phyloP scores from a whole-genome alignment of 2,113 vertebrate species.

The Chaenogobius annularis region DNA sequence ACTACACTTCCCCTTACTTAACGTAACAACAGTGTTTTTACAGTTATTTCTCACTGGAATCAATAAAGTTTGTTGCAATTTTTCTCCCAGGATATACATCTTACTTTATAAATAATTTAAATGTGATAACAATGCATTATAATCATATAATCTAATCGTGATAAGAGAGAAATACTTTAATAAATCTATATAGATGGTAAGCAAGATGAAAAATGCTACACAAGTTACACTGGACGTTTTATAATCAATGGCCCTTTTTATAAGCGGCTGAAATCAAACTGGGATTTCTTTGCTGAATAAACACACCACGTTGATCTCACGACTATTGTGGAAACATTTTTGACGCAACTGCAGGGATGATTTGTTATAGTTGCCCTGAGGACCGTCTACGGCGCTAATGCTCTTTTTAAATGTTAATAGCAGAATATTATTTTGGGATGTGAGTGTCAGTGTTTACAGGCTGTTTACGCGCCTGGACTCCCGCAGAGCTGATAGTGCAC shows the following conservation, averaged over 20 bases:
- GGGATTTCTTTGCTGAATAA: constrained; percentile 9
- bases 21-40: too few relatives aligned
- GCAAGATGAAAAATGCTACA: too few relatives aligned
- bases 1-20: too few relatives aligned
- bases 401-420: constrained; percentile 26
- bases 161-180: too few relatives aligned
- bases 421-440: constrained; percentile 14
- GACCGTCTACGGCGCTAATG: constrained; percentile 14
- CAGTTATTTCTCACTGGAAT: too few relatives aligned
- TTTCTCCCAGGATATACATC: too few relatives aligned
- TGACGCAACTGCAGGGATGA: constrained; percentile 2
- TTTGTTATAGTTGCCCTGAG: constrained; percentile 3
- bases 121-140: too few relatives aligned
- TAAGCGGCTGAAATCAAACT: constrained; percentile 23
- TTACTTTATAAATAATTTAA: too few relatives aligned
- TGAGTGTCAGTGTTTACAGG: constrained; percentile 35
- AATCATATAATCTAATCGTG: too few relatives aligned
- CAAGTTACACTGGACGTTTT: not conserved
- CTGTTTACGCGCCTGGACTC: constrained; percentile 7
- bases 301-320: constrained; percentile 27
- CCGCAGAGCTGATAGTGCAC: constrained; percentile 19
- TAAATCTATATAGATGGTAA: too few relatives aligned
- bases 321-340: constrained; percentile 8
- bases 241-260: not conserved
- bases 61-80: too few relatives aligned